Evolutionary conservation across 2,888 invertebrate species (phyloP), one percentile per base, ranked within the genome.

Genomic region (Bellardia pandia): DNA sequence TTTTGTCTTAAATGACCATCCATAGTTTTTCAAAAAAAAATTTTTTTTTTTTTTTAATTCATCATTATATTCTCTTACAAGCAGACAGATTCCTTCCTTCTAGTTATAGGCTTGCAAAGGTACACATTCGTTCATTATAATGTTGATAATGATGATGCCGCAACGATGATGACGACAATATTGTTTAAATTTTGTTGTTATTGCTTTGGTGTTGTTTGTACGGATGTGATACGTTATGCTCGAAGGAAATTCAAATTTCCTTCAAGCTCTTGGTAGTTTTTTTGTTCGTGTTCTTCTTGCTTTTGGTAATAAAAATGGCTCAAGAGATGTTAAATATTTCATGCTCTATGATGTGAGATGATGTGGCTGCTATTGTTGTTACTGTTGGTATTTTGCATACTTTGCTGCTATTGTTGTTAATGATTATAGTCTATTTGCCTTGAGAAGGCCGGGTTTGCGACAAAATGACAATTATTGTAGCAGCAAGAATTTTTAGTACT

Each of bases 241-340:
- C 48, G 37, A 77, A 81, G 76, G 86, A 81, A 81, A 77, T 78
- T 78, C n/a, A 51, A 78, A 74, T 82, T 82, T 72, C 72, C 77
- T 77, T 58, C 14, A 66, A 58, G 77, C 71, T 33, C 30, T 62
- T 69, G 42, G 42, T 37, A 30, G 16, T 40, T 58, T 11, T 74
- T 7, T 64, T 16, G 11, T 30, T 33, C n/a, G 58, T 66, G 3
- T 40, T n/a, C 2, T 23, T 11, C 16, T 74, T 72, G 42, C 23
- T 45, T 56, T 62, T 48, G 11, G 48, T 37, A 64, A 71, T 37
- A 64, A 56, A 64, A 56, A 77, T 71, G 13, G 11, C 68, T 56
- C n/a, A 62, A 53, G 62, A 69, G 53, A 62, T 69, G 60, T 76
- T 16, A 37, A 56, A 56, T 76, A 62, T n/a, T 40, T 80, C 71